A percentile compares a stretch with the other conserved stretches of the same genome.
Conservation (phyloP, 2,888 invertebrate genomes). For the Clepsis dumicolana region DNA sequence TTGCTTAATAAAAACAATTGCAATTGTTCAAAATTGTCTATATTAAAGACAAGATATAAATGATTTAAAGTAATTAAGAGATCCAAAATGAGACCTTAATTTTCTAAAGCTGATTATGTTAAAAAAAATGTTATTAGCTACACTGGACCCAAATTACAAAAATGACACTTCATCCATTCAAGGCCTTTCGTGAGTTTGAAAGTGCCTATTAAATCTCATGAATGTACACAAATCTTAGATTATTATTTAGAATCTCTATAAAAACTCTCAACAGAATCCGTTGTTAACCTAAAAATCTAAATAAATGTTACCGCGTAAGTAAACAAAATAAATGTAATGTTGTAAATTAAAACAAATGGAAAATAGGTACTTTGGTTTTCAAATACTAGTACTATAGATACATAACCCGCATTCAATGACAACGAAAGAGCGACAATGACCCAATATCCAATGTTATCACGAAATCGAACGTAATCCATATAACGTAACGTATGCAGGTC, state of each 20-base stretch:
- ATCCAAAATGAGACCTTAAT: not conserved
- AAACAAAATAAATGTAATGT: not conserved
- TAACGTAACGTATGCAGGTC: conserved; percentile 21
- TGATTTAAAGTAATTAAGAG: not conserved
- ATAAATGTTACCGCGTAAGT: too few species aligned
- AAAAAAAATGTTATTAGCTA: not conserved
- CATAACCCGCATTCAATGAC: conserved; percentile 9
- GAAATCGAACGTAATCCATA: conserved; percentile 31
- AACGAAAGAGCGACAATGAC: conserved; percentile 56
- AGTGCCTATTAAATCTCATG: too few species aligned
- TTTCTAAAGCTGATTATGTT: not conserved
- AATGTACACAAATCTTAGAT: too few species aligned
- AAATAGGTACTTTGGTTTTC: too few species aligned
- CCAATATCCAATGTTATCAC: conserved; percentile 57
- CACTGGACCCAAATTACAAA: too few species aligned
- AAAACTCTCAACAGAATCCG: too few species aligned
- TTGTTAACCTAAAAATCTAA: too few species aligned
- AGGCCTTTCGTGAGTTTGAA: too few species aligned
- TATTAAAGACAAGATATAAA: not conserved
- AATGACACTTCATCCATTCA: too few species aligned
- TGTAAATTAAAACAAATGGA: too few species aligned
- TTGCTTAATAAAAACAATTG: too few species aligned
- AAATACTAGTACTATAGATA: not conserved
- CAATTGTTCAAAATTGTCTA: not conserved
- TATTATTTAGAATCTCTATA: too few species aligned